Conservation (phyloP, 2,113 vertebrate genomes). For the Perca schrenkii region DNA sequence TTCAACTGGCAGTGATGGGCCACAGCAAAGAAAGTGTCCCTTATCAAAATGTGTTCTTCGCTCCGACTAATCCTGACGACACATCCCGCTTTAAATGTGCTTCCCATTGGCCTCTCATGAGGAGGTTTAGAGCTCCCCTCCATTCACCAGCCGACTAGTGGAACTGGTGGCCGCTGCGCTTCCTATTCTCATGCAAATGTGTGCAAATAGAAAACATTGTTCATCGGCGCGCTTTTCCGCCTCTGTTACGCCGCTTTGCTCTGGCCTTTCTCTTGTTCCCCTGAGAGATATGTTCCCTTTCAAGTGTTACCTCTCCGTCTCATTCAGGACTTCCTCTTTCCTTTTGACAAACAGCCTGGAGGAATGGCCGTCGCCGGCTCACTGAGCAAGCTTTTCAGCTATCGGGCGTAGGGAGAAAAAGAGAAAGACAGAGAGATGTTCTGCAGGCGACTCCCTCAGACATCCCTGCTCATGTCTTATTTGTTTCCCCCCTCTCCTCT, state of each 20-base stretch:
- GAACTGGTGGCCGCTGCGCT: constrained; percentile 57
- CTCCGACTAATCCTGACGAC: constrained; percentile 60
- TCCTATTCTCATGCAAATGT: constrained; percentile 79
- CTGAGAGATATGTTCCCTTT: constrained; percentile 75
- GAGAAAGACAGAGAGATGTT: constrained; percentile 40
- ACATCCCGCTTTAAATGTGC: constrained; percentile 34
- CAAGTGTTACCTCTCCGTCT: constrained; percentile 68
- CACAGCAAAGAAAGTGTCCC: constrained; percentile 33
- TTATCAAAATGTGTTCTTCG: constrained; percentile 57
- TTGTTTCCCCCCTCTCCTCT: not conserved
- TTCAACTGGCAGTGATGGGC: constrained; percentile 33
- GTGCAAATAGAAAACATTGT: constrained; percentile 78
- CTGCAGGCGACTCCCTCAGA: constrained; percentile 51
- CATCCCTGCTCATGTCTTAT: constrained; percentile 35
- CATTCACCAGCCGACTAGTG: constrained; percentile 60
- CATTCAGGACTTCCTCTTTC: constrained; percentile 76
- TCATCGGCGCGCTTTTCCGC: constrained; percentile 57
- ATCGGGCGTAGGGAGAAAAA: constrained; percentile 21
- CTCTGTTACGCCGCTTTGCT: constrained; percentile 55
- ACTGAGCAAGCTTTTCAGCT: constrained; percentile 62
- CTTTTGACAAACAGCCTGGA: constrained; percentile 60
- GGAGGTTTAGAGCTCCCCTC: constrained; percentile 48
- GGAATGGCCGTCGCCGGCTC: constrained; percentile 54
- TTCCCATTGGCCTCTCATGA: constrained; percentile 46
- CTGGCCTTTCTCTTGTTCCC: constrained; percentile 62